These are phyloP conservation scores for Chaunax sp. DNA, from an alignment of 2,797 vertebrate genomes.

Conservation along the genomic window DNA sequence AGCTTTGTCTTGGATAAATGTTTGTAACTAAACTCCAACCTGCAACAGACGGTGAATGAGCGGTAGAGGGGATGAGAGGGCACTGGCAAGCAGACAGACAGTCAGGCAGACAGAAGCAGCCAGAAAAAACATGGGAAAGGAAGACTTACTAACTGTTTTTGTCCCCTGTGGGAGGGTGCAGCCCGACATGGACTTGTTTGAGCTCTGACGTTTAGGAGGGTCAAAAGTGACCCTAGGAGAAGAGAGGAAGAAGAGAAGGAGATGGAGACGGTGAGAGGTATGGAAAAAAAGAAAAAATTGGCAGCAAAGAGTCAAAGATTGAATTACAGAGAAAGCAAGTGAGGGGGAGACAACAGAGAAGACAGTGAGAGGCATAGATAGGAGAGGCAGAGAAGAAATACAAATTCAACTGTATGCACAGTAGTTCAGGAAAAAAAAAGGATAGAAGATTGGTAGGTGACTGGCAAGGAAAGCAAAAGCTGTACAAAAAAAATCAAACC, in stretches of 20 bases:
- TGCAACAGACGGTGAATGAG: slow-evolving; percentile 53
- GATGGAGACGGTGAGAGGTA: slow-evolving; percentile 69
- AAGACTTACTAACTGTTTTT: slow-evolving; percentile 98
- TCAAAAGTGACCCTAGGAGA: slow-evolving; percentile 95
- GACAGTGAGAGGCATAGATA: slow-evolving; percentile 55
- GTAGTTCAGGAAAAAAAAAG: slow-evolving; percentile 41
- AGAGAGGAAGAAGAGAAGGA: slow-evolving; percentile 75
- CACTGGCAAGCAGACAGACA: slow-evolving; percentile 58
- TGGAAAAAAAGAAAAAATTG: slow-evolving; percentile 51
- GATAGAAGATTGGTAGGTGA: slow-evolving; percentile 64
- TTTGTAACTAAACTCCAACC: slow-evolving; percentile 49
- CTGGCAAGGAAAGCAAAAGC: slow-evolving; percentile 76
- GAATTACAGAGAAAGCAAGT: slow-evolving; percentile 43
- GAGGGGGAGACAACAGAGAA: slow-evolving; percentile 36
- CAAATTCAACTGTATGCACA: slow-evolving; percentile 42
- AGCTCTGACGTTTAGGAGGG: slow-evolving; percentile 97
- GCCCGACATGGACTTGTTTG: slow-evolving; percentile 96
- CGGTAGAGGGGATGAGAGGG: slow-evolving; percentile 46
- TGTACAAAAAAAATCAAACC: slow-evolving; percentile 66
- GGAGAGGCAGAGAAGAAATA: slow-evolving; percentile 43
- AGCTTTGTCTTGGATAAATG: slow-evolving; percentile 31
- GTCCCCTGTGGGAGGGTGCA: slow-evolving; percentile 94
- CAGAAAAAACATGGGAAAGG: slow-evolving; percentile 81
- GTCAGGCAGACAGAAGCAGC: slow-evolving; percentile 67
- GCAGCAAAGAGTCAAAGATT: slow-evolving; percentile 54